These are phyloP conservation scores for Suillia variegata DNA, from an alignment of 2,888 invertebrate genomes.

Conservation along the genomic window DNA sequence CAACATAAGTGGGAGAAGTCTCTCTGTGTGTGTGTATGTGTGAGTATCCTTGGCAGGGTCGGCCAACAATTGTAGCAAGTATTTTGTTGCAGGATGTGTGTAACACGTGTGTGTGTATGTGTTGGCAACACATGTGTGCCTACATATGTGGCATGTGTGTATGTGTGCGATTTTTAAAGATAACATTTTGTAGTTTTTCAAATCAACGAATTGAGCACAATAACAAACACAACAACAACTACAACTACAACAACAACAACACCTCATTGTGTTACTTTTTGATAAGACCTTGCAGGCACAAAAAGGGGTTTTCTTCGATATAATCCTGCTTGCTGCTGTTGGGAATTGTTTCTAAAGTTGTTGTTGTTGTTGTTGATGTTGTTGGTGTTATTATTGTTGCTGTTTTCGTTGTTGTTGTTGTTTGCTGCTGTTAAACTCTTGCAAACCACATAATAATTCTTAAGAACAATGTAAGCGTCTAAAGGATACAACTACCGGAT, in stretches of 20 bases:
- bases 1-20: neutral
- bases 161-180: constrained; percentile 5
- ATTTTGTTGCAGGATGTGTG: neutral
- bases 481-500: constrained; percentile 14
- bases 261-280: neutral
- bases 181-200: neutral
- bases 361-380: constrained; percentile 10
- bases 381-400: constrained; percentile 13
- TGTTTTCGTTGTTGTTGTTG: constrained; percentile 19
- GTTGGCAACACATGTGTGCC: constrained; percentile 16
- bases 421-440: constrained; percentile 48
- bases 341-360: neutral
- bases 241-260: neutral
- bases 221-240: neutral
- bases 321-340: neutral
- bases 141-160: too few relatives aligned
- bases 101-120: constrained; percentile 8
- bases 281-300: neutral
- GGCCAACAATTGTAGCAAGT: too few relatives aligned
- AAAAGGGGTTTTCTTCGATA: neutral
- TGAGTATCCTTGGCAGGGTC: too few relatives aligned
- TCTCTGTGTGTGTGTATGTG: too few relatives aligned
- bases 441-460: constrained; percentile 34
- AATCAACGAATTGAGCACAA: neutral
- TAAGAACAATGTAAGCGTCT: constrained; percentile 50